Percentiles rank a stretch among this genome's conserved stretches.
Conservation (phyloP, 2,797 vertebrate species). For the Halcyon chelicuti region DNA sequence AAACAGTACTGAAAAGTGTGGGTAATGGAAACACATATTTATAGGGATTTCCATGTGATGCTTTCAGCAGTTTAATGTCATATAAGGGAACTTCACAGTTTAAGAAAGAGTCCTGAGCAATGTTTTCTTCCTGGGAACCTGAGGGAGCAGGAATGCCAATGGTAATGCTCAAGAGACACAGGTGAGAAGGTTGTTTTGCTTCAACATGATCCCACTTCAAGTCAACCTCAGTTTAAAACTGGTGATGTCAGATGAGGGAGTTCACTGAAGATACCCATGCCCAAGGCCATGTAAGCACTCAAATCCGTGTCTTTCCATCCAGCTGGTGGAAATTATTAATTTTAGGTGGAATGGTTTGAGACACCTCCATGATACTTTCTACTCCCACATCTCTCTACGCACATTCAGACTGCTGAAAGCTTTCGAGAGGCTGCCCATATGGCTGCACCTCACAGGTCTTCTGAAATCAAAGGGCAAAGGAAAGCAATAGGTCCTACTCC, state of each 20-base stretch:
- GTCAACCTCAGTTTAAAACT: background rate
- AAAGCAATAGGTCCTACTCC: background rate
- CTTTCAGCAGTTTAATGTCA: background rate
- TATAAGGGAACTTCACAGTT: background rate
- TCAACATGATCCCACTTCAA: background rate
- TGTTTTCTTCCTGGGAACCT: background rate
- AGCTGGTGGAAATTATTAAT: background rate
- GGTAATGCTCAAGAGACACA: background rate
- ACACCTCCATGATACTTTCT: rapidly evolving
- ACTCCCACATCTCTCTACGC: rapidly evolving
- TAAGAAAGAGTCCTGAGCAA: background rate
- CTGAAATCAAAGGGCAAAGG: background rate
- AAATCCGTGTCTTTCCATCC: background rate
- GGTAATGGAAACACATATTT: background rate
- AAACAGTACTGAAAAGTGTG: background rate
- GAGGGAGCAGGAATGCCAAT: background rate
- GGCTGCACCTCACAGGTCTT: background rate
- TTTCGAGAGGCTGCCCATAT: rapidly evolving
- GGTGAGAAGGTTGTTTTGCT: background rate
- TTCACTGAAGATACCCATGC: background rate
- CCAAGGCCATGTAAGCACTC: background rate
- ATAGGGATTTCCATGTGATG: background rate
- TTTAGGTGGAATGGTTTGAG: background rate
- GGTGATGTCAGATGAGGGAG: background rate
- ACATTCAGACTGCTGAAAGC: background rate